A percentile compares a stretch with the other conserved stretches of the same genome.
phyloP scores from a whole-genome alignment of 2,888 invertebrate genomes.

The Macrosiphum euphorbiae region DNA sequence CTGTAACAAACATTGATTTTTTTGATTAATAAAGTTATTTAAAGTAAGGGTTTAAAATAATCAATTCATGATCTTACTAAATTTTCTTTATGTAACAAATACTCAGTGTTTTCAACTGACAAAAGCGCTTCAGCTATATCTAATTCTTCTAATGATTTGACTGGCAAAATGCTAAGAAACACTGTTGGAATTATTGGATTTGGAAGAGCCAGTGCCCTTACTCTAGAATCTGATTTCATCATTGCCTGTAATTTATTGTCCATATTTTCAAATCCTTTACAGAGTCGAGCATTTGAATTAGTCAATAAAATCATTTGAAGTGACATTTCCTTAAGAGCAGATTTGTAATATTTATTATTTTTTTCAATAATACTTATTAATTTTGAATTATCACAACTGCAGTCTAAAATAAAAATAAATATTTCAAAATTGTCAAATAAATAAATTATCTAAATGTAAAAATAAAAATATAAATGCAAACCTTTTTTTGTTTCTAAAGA shows the following conservation, averaged over 20 bases:
- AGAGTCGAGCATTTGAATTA: constrained; percentile 16
- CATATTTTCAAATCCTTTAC: constrained; percentile 7
- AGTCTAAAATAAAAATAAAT: constrained; percentile 23
- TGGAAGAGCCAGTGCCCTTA: constrained; percentile 24
- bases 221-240: neutral
- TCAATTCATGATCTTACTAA: too few species aligned
- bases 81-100: neutral
- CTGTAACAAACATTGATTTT: too few species aligned
- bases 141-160: neutral
- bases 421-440: neutral
- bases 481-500: constrained; percentile 9
- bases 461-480: neutral
- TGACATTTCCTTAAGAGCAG: neutral
- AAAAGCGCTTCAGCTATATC: neutral
- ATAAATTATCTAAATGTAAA: constrained; percentile 2
- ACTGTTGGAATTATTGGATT: constrained; percentile 7
- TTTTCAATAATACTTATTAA: constrained; percentile 14
- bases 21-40: too few species aligned
- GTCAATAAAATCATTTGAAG: neutral
- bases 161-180: neutral
- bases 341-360: constrained; percentile 19
- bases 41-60: too few species aligned
- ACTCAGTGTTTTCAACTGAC: neutral
- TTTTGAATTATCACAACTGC: neutral
- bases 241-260: constrained; percentile 23